A percentile compares a stretch with the other conserved stretches of the same genome.
phyloP scores from a whole-genome alignment of 2,797 vertebrate species.

The Brachyalestes nurse region DNA sequence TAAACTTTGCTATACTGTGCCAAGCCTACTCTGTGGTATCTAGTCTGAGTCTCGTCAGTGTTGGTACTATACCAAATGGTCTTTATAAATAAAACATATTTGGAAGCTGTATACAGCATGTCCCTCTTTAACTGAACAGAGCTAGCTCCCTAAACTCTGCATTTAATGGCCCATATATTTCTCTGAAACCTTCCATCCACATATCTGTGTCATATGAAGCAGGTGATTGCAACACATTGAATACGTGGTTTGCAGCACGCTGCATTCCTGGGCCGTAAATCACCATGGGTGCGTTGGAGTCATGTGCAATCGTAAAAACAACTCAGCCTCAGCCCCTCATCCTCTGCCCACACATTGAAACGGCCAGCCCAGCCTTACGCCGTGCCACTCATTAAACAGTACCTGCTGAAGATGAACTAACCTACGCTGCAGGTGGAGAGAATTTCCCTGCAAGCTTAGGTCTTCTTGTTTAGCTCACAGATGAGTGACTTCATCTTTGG shows the following conservation, averaged over 20 bases:
- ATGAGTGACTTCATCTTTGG: not conserved
- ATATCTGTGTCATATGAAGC: not conserved
- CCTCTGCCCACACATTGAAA: not conserved
- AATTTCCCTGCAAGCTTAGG: not conserved
- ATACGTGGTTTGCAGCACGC: not conserved
- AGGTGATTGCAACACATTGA: slow-evolving; percentile 10
- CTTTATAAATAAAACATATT: not conserved
- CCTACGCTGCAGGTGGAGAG: not conserved
- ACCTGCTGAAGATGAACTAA: not conserved
- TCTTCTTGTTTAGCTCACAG: not conserved
- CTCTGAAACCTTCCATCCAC: not conserved
- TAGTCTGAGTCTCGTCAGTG: not conserved
- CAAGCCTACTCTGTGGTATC: too few species aligned
- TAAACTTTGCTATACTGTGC: not conserved
- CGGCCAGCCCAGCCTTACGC: not conserved
- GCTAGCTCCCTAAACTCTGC: not conserved
- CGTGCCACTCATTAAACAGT: not conserved
- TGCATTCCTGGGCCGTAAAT: not conserved
- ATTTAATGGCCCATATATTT: not conserved
- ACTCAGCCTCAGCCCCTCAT: not conserved
- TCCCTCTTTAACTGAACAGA: not conserved
- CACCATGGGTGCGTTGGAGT: not conserved
- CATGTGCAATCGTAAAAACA: slow-evolving; percentile 6
- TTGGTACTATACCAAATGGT: not conserved
- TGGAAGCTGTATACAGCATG: not conserved